Conservation (phyloP, 2,888 invertebrate genomes). For the Piscicola geometra region DNA sequence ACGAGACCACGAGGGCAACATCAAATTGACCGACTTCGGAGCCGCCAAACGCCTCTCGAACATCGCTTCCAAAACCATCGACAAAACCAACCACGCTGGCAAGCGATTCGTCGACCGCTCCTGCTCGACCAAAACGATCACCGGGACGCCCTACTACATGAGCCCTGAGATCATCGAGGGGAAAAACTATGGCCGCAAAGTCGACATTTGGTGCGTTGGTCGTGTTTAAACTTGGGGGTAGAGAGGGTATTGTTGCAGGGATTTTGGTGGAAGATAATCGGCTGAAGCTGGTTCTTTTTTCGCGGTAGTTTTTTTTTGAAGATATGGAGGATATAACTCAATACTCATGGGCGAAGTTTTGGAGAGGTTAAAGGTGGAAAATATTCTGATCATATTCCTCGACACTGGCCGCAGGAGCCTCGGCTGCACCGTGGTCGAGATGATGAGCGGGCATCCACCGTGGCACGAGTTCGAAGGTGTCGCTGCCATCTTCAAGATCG, state of each 20-base stretch:
- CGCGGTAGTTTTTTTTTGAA: no score
- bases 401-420: conserved; percentile 56
- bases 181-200: conserved; percentile 55
- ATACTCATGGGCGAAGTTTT: no score
- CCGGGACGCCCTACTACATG: conserved; percentile 56
- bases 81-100: conserved; percentile 9
- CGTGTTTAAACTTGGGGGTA: background rate
- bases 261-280: no score
- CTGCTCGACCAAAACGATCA: conserved; percentile 49
- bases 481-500: conserved; percentile 57
- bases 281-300: no score
- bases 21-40: conserved; percentile 59
- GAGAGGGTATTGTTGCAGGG: background rate
- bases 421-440: conserved; percentile 57
- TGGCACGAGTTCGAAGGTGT: conserved; percentile 55
- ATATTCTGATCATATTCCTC: no score
- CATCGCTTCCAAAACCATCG: conserved; percentile 46
- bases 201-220: conserved; percentile 55
- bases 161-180: conserved; percentile 57
- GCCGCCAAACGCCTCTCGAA: conserved; percentile 57
- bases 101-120: conserved; percentile 48
- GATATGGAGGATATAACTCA: no score
- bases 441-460: conserved; percentile 55
- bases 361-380: no score
- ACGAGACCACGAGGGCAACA: conserved; percentile 56